These are phyloP conservation scores for Diadegma fenestrale DNA, from an alignment of 2,888 invertebrate genomes.

Conservation along the genomic window DNA sequence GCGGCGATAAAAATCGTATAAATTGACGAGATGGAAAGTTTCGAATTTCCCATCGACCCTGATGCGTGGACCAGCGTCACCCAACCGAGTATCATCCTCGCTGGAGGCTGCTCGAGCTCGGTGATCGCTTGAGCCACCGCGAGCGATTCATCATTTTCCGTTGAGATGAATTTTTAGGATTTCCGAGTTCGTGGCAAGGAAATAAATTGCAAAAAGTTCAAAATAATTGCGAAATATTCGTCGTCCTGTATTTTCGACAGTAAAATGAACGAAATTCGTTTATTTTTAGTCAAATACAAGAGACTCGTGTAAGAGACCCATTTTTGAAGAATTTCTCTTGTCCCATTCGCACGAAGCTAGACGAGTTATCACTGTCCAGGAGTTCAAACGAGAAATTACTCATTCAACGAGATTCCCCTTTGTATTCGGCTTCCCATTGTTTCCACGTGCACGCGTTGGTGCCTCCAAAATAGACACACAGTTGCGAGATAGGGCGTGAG, in stretches of 20 bases:
- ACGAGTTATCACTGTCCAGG: constrained; percentile 16
- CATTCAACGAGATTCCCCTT: constrained; percentile 49
- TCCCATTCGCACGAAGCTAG: not conserved
- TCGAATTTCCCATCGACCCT: no score
- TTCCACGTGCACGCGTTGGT: not conserved
- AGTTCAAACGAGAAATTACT: constrained; percentile 47
- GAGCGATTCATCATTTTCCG: no score
- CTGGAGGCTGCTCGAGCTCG: no score
- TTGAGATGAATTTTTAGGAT: no score
- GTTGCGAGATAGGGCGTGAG: constrained; percentile 16
- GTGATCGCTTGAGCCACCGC: no score
- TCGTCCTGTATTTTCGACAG: no score
- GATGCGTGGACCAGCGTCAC: no score
- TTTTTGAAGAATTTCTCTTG: not conserved
- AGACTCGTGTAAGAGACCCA: not conserved
- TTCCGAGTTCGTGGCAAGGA: no score
- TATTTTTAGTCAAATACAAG: not conserved
- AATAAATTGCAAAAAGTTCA: not conserved
- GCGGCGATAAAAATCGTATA: no score
- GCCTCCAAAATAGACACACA: not conserved
- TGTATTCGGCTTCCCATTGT: constrained; percentile 50
- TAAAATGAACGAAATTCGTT: not conserved
- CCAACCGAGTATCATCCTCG: no score
- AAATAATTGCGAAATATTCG: no score
- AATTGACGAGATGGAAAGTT: no score